A percentile compares a stretch with the other conserved stretches of the same genome.
phyloP scores from a whole-genome alignment of 2,888 invertebrate genomes.

The Frankliniella intonsa region DNA sequence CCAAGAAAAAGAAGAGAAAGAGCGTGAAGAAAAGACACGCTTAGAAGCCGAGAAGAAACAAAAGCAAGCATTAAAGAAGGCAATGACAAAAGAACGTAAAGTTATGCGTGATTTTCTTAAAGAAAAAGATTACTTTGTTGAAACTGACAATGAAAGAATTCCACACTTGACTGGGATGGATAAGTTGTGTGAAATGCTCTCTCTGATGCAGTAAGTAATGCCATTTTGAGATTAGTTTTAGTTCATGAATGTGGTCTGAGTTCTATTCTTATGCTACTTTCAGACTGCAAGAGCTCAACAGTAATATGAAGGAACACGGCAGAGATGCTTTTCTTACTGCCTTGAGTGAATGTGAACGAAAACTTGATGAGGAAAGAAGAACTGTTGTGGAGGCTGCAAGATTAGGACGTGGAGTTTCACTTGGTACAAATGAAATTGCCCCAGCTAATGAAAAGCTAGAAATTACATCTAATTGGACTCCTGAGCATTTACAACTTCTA shows the following conservation, averaged over 20 bases:
- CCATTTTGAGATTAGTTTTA: conserved; percentile 2
- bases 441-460: conserved; percentile 48
- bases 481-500: conserved; percentile 79
- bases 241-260: background rate
- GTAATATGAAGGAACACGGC: conserved; percentile 50
- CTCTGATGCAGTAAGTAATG: conserved; percentile 26
- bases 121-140: conserved; percentile 71
- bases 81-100: conserved; percentile 82
- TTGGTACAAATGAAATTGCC: conserved; percentile 44
- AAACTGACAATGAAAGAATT: conserved; percentile 66
- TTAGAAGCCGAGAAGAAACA: conserved; percentile 79
- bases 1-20: conserved; percentile 69
- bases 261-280: background rate
- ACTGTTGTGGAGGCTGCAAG: conserved; percentile 45
- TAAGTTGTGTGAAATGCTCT: conserved; percentile 71
- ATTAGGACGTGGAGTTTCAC: conserved; percentile 40
- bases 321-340: conserved; percentile 62
- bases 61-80: conserved; percentile 77
- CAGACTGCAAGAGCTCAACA: conserved; percentile 65
- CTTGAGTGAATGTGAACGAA: conserved; percentile 66
- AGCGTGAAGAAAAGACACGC: conserved; percentile 75
- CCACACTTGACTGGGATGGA: conserved; percentile 88
- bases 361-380: conserved; percentile 71
- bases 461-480: conserved; percentile 67
- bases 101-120: conserved; percentile 72